phyloP scores from a whole-genome alignment of 2,797 vertebrate species.

The Steatocranus sp. region DNA sequence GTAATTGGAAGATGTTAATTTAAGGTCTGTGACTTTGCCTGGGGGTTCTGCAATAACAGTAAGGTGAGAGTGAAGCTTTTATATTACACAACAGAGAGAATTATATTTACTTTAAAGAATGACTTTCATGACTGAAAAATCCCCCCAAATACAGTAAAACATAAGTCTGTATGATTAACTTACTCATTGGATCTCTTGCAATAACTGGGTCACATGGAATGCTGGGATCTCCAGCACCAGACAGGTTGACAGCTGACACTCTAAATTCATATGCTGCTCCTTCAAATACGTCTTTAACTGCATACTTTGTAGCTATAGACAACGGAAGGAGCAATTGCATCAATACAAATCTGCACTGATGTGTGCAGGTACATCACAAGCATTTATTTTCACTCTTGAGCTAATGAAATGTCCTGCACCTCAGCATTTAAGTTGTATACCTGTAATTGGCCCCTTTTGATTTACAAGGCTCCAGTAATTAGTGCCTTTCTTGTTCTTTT shows the following conservation, averaged over 20 bases:
- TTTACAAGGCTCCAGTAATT: constrained; percentile 81
- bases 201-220: constrained; percentile 75
- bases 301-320: constrained; percentile 71
- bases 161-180: constrained; percentile 31
- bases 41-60: constrained; percentile 75
- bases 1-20: constrained; percentile 77
- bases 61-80: not conserved
- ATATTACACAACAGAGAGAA: not conserved
- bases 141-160: not conserved
- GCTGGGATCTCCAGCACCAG: constrained; percentile 83
- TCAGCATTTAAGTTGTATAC: constrained; percentile 47
- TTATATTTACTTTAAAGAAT: not conserved
- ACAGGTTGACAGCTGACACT: constrained; percentile 82
- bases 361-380: not conserved
- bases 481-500: constrained; percentile 87
- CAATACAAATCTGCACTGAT: not conserved
- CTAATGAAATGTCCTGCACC: not conserved
- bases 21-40: constrained; percentile 81
- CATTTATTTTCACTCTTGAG: not conserved
- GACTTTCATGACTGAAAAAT: not conserved
- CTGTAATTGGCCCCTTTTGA: constrained; percentile 71
- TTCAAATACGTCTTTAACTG: constrained; percentile 76
- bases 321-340: not conserved
- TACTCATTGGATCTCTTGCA: constrained; percentile 82
- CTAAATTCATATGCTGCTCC: constrained; percentile 87